Evolutionary conservation across 2,888 invertebrate genomes (phyloP).

Genomic region (Strigamia maritima): DNA sequence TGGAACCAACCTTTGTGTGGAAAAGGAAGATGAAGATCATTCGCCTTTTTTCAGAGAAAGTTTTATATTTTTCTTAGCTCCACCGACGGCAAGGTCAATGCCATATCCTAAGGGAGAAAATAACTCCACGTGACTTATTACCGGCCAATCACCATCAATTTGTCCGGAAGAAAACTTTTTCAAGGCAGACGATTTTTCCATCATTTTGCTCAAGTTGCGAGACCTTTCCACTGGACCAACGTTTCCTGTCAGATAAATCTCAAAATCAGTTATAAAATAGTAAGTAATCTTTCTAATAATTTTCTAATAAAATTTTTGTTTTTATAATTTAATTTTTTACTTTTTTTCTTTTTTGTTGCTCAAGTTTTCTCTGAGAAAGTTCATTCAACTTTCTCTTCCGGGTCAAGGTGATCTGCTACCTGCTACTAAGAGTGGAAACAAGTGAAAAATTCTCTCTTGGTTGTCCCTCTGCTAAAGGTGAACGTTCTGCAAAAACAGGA

Average conservation of each 20-base stretch:
- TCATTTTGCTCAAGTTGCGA: not conserved
- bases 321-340: not conserved
- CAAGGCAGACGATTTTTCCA: slow-evolving; percentile 9
- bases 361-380: not conserved
- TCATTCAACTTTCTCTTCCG: slow-evolving; percentile 23
- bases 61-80: not conserved
- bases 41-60: slow-evolving; percentile 1
- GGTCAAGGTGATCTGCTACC: slow-evolving; percentile 19
- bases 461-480: not conserved
- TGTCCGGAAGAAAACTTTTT: slow-evolving; percentile 1
- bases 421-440: not conserved
- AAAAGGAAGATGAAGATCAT: not conserved
- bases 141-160: not conserved
- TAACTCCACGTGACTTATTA: not conserved
- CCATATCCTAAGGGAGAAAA: not conserved
- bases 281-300: no score
- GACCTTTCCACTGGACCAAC: no score
- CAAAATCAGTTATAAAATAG: no score
- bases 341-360: not conserved
- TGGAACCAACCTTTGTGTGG: not conserved
- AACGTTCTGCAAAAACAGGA: not conserved
- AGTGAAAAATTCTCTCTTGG: not conserved
- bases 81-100: slow-evolving; percentile 13
- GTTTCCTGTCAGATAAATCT: no score
- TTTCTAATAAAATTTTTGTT: no score